Conservation (phyloP, 2,888 invertebrate genomes). For the Timema podura region DNA sequence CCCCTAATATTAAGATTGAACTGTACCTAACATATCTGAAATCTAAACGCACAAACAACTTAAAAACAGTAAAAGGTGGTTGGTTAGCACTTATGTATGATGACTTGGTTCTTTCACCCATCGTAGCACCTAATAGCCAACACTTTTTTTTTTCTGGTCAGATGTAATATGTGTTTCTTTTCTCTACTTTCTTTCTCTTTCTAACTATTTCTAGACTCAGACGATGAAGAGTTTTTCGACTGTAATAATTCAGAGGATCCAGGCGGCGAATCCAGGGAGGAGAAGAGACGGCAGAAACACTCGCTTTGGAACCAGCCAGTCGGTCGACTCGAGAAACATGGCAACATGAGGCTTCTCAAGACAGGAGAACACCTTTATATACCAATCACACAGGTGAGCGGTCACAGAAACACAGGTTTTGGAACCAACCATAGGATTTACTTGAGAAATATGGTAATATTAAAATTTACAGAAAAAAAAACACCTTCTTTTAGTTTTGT, state of each 20-base stretch:
- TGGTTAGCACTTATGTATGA: too few species aligned
- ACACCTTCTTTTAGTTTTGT: background rate
- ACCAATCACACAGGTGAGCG: conserved; percentile 64
- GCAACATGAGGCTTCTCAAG: conserved; percentile 61
- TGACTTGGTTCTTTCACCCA: too few species aligned
- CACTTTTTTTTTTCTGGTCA: too few species aligned
- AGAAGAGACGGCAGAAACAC: conserved; percentile 41
- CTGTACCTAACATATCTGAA: too few species aligned
- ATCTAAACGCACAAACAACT: too few species aligned
- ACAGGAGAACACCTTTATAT: conserved; percentile 71
- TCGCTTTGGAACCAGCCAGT: conserved; percentile 60
- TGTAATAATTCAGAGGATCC: conserved; percentile 29
- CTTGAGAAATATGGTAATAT: background rate
- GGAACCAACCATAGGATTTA: too few species aligned
- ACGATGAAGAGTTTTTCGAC: conserved; percentile 79
- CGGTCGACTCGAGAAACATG: conserved; percentile 66
- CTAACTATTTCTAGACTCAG: conserved; percentile 32
- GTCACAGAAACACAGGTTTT: background rate
- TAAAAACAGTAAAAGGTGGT: too few species aligned
- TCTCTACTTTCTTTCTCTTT: too few species aligned
- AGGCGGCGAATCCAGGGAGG: conserved; percentile 33
- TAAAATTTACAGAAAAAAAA: background rate
- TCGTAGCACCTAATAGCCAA: too few species aligned
- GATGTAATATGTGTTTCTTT: too few species aligned
- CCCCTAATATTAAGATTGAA: too few species aligned